Evolutionary conservation across 2,888 invertebrate genomes (phyloP).

Genomic region (Gisinianus flammeolus): DNA sequence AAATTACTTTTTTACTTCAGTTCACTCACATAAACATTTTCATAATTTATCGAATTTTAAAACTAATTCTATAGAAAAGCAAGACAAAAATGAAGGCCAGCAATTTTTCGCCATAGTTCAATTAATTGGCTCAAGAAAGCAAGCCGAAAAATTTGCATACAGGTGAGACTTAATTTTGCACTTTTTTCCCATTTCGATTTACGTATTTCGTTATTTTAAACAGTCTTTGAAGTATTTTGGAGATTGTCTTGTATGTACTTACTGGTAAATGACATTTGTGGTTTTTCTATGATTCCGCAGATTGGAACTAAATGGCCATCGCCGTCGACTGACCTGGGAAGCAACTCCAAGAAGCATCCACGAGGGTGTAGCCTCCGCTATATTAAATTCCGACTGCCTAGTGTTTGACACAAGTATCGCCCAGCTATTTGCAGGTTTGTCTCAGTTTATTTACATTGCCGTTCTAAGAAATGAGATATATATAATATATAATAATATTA

Average conservation of each 20-base stretch:
- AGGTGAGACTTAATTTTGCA: slow-evolving; percentile 65
- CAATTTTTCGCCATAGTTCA: slow-evolving; percentile 99
- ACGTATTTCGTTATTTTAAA: not conserved
- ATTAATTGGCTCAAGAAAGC: slow-evolving; percentile 96
- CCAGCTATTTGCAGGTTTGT: slow-evolving; percentile 65
- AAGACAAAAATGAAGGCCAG: slow-evolving; percentile 96
- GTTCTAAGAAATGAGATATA: too few relatives aligned
- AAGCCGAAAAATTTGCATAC: slow-evolving; percentile 99
- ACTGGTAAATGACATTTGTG: too few relatives aligned
- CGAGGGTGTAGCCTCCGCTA: slow-evolving; percentile 69
- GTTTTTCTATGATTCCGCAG: too few relatives aligned
- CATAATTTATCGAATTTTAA: too few relatives aligned
- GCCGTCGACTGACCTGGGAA: slow-evolving; percentile 69
- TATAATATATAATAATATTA: too few relatives aligned
- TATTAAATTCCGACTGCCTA: slow-evolving; percentile 68
- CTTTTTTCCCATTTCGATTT: not conserved
- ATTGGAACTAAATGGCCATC: slow-evolving; percentile 67
- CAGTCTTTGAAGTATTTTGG: too few relatives aligned
- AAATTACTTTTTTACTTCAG: too few relatives aligned
- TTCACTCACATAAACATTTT: too few relatives aligned
- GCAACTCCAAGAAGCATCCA: slow-evolving; percentile 65
- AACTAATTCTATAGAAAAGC: slow-evolving; percentile 74
- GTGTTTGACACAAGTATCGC: slow-evolving; percentile 70
- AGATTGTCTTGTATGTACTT: too few relatives aligned
- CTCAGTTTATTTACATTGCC: too few relatives aligned